phyloP scores from a whole-genome alignment of 64 coral and sea anemone genomes.

The Montipora capricornis region DNA sequence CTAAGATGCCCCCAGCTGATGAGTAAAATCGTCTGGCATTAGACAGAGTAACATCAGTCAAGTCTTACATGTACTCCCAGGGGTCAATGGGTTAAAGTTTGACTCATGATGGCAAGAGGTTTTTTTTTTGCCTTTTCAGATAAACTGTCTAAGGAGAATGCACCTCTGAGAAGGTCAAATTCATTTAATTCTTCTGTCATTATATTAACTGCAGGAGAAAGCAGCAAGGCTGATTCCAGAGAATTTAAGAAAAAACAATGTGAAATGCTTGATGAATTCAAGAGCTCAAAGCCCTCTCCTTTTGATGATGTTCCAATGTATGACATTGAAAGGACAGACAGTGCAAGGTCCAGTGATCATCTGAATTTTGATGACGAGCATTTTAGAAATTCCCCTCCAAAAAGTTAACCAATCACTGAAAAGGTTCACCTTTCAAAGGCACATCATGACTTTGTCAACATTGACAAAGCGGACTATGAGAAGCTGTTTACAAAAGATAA shows the following conservation, averaged over 20 bases:
- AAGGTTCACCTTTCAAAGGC: background rate
- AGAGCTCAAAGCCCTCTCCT: background rate
- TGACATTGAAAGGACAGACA: conserved; percentile 36
- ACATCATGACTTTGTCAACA: background rate
- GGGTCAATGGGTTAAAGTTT: too few species aligned
- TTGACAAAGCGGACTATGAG: background rate
- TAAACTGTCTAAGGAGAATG: background rate
- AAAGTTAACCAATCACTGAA: background rate
- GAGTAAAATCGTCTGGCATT: too few species aligned
- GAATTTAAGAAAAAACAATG: conserved; percentile 3
- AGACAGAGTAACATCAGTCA: too few species aligned
- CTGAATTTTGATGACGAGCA: conserved; percentile 52
- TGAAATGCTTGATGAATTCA: background rate
- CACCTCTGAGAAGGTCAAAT: background rate
- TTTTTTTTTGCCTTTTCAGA: background rate
- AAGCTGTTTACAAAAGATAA: background rate
- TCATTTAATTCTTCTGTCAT: background rate
- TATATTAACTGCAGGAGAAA: background rate
- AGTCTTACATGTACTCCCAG: too few species aligned
- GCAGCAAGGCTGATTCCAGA: background rate
- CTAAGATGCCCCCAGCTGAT: too few species aligned
- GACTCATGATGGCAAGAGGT: too few species aligned
- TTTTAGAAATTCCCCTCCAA: conserved; percentile 35
- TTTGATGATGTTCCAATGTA: background rate
- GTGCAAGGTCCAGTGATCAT: background rate